These are phyloP conservation scores for Hexactinellida sp. DNA, from an alignment of 37 sponge, comb jelly and placozoan species.

Conservation along the genomic window DNA sequence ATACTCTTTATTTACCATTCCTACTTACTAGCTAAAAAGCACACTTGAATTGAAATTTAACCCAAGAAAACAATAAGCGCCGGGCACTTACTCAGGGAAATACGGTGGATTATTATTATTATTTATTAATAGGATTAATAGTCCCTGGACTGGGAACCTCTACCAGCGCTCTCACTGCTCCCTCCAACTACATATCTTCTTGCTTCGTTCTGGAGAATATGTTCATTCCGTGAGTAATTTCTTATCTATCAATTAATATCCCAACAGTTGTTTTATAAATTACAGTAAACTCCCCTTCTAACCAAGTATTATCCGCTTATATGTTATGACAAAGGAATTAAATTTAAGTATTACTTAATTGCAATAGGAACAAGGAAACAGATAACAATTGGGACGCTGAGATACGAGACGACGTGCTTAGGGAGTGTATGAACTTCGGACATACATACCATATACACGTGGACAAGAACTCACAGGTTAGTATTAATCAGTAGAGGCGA, in stretches of 20 bases:
- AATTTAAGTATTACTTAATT: too few relatives aligned
- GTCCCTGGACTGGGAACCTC: constrained; percentile 21
- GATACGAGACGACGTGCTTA: constrained; percentile 82
- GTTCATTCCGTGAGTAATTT: constrained; percentile 72
- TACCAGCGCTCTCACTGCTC: not conserved
- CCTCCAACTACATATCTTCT: constrained; percentile 25
- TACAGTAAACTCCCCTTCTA: not conserved
- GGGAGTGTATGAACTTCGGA: constrained; percentile 68
- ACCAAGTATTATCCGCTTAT: not conserved
- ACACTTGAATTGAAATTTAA: too few relatives aligned
- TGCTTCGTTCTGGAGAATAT: constrained; percentile 85
- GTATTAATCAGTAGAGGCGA: too few relatives aligned
- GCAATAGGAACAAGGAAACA: constrained; percentile 43
- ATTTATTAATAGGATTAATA: constrained; percentile 29
- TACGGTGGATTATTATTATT: too few relatives aligned
- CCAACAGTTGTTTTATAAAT: too few relatives aligned
- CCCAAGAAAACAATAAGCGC: too few relatives aligned
- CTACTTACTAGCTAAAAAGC: too few relatives aligned
- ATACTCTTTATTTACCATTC: too few relatives aligned
- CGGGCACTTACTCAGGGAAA: too few relatives aligned
- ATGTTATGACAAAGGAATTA: too few relatives aligned
- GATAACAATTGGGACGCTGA: constrained; percentile 72
- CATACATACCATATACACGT: constrained; percentile 83
- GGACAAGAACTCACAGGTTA: constrained; percentile 40
- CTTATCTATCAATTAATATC: too few relatives aligned